Percentiles rank a stretch among this genome's conserved stretches.
phyloP scores from a whole-genome alignment of 2,113 vertebrate genomes.

The Cnemophilus loriae region DNA sequence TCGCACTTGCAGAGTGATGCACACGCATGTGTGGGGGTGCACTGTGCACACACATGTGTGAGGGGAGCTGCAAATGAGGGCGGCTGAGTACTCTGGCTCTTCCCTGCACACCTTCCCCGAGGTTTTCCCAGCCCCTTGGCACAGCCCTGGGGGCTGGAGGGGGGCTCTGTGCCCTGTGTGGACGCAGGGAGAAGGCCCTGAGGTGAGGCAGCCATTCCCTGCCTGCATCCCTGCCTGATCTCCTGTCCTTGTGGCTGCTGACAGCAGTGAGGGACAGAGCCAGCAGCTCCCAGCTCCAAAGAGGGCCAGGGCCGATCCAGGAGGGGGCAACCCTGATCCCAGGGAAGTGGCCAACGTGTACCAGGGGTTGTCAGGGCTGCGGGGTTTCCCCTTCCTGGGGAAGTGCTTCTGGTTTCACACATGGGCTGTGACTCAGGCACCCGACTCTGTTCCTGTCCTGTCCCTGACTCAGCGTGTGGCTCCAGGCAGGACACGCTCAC shows the following conservation, averaged over 20 bases:
- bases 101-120: not conserved
- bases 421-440: not conserved
- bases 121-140: not conserved
- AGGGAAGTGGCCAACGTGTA: not conserved
- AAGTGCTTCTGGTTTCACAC: not conserved
- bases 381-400: not conserved
- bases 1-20: accelerated
- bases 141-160: accelerated
- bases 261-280: not conserved
- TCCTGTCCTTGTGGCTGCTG: not conserved
- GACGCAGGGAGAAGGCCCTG: not conserved
- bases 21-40: not conserved
- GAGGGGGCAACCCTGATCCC: not conserved
- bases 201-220: not conserved
- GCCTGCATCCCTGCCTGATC: not conserved
- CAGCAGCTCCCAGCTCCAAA: not conserved
- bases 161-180: not conserved
- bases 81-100: not conserved
- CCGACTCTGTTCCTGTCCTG: not conserved
- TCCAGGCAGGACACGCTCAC: not conserved
- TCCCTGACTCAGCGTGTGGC: not conserved
- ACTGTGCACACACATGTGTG: not conserved
- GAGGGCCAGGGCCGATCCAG: not conserved
- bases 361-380: not conserved
- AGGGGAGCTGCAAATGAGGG: not conserved